Evolutionary conservation across 1,140 invertebrate species (phyloP), one percentile per base, ranked within the genome.

Genomic region (Brachionus sp.): DNA sequence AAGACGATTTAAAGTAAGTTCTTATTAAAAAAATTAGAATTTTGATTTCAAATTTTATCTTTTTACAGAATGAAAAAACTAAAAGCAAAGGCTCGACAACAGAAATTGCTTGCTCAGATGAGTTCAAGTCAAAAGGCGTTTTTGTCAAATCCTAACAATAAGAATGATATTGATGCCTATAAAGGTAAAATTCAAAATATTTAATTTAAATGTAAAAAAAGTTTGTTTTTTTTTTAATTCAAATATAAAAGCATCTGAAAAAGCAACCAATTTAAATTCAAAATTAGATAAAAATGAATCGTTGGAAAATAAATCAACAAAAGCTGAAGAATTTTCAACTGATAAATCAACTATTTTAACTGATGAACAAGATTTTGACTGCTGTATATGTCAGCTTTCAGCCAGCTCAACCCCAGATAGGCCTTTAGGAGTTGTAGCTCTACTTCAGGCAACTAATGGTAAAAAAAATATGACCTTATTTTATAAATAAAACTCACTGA

Each of bases 331-430:
- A 46, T n/a, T 13, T 5, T 39, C 16, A 70, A 3, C 16, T 70
- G 66, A 70, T 37, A 37, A 70, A 23, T 39, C 66, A 37, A 5
- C 35, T 4, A 46, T 33, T 13, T n/a, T 42, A 37, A 10, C 33
- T 5, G 70, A 68, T 23, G 85, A 86, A 29, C 84, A 86, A 39
- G 93, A 95, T 88, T 97, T 96, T 88, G 94, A 97, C 88, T 98
- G 96, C 90, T 95, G 96, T 68, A 98, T 98, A 86, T 98, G 96
- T 89, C 95, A 93, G 89, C 94, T 95, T 89, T 94, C 93, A 73
- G 93, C 94, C 53, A 91, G 93, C 7, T 94, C 93, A 85, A 94
- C 92, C 0, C 92, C 93, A 85, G 92, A 93, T 10, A 93, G 95
- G 88, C 95, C 95, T 16, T 93, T 98, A 86, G 95, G 95, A 9